Conservation (phyloP, 2,797 vertebrate genomes). For the Enteromius trimaculatus region DNA sequence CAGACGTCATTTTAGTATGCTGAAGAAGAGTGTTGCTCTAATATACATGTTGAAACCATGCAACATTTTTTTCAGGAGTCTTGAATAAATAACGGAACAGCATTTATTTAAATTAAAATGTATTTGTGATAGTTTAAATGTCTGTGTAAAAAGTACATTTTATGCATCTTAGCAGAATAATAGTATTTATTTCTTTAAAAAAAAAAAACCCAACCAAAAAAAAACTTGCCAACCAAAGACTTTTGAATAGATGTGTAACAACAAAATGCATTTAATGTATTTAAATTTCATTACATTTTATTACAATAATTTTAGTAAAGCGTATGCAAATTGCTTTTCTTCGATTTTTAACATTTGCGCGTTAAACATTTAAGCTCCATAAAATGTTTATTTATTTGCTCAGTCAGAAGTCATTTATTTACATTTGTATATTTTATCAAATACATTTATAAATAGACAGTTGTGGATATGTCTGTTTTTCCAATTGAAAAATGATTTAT, state of each 20-base stretch:
- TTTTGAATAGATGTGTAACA: neutral
- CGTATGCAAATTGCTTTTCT: neutral
- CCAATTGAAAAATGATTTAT: neutral
- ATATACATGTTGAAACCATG: neutral
- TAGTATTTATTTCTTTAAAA: neutral
- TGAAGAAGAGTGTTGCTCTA: neutral
- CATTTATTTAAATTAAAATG: neutral
- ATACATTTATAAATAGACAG: neutral
- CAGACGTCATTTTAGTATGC: neutral
- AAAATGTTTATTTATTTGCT: constrained; percentile 1
- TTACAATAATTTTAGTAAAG: neutral
- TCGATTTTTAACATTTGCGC: neutral
- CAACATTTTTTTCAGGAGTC: neutral
- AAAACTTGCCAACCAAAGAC: neutral
- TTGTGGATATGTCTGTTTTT: neutral
- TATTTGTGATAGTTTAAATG: neutral
- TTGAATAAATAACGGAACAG: neutral
- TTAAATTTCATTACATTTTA: too few relatives aligned
- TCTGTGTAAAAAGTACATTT: too few relatives aligned
- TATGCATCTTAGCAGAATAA: neutral
- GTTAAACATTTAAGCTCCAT: too few relatives aligned
- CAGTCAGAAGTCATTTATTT: neutral
- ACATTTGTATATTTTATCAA: neutral
- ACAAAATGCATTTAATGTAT: neutral
- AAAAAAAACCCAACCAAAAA: neutral